phyloP scores from a whole-genome alignment of 2,888 invertebrate species.

The Keiferia lycopersicella region DNA sequence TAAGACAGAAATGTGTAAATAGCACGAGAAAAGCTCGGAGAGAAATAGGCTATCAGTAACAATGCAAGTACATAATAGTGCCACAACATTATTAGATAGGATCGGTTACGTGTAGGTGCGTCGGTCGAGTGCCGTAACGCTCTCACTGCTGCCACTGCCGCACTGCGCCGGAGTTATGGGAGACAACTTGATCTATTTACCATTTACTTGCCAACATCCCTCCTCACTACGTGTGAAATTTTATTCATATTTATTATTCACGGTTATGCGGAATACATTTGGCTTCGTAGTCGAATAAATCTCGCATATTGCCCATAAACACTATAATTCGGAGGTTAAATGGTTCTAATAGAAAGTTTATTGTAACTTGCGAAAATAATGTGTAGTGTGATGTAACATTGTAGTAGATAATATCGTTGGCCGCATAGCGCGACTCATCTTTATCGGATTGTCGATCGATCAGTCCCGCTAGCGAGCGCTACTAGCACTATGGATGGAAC shows the following conservation, averaged over 20 bases:
- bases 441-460: conserved; percentile 28
- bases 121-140: conserved; percentile 24
- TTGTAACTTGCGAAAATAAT: conserved; percentile 20
- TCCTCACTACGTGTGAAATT: conserved; percentile 14
- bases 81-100: conserved; percentile 27
- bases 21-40: conserved; percentile 18
- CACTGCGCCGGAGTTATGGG: conserved; percentile 22
- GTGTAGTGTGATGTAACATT: conserved; percentile 13
- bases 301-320: conserved; percentile 8
- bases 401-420: conserved; percentile 11
- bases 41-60: conserved; percentile 26
- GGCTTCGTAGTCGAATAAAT: neutral
- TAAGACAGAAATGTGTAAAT: conserved; percentile 19
- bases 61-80: conserved; percentile 26
- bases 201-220: conserved; percentile 20
- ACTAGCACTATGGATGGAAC: conserved; percentile 27
- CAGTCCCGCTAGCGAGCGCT: conserved; percentile 2
- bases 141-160: conserved; percentile 21
- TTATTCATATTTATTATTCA: neutral
- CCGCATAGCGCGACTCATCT: conserved; percentile 24
- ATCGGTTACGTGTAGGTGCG: conserved; percentile 26
- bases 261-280: conserved; percentile 2
- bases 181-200: conserved; percentile 27
- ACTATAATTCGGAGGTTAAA: conserved; percentile 16
- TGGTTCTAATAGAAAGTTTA: conserved; percentile 22